Percentiles rank a stretch among this genome's conserved stretches.
These are phyloP conservation scores for Trinectes maculatus DNA, from an alignment of 2,113 vertebrate genomes.

Conservation along the genomic window DNA sequence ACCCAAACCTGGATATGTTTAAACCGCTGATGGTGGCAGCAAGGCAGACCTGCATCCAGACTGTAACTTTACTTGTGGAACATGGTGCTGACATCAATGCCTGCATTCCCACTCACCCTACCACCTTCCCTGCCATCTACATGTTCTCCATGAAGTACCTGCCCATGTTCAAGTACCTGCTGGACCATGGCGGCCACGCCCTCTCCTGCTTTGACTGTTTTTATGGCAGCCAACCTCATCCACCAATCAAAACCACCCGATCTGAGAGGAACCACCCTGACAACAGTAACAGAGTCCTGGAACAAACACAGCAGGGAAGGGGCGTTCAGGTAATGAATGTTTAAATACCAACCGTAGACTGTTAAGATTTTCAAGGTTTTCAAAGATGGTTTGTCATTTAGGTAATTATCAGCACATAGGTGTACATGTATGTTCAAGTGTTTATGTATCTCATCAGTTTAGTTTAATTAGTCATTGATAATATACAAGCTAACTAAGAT, in stretches of 20 bases:
- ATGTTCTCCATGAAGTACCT: constrained; percentile 92
- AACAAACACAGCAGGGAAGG: neutral
- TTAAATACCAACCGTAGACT: too few species aligned
- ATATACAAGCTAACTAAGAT: too few species aligned
- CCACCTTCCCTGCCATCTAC: constrained; percentile 90
- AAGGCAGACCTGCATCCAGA: constrained; percentile 86
- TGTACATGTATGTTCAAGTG: too few species aligned
- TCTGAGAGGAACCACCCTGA: constrained; percentile 39
- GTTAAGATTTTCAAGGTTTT: too few species aligned
- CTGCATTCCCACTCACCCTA: constrained; percentile 88
- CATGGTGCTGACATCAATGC: constrained; percentile 91
- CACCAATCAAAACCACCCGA: constrained; percentile 71
- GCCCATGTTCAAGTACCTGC: constrained; percentile 88
- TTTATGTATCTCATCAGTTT: too few species aligned
- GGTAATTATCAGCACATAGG: too few species aligned
- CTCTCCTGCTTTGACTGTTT: constrained; percentile 88
- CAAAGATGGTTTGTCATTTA: too few species aligned
- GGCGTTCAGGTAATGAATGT: constrained; percentile 62
- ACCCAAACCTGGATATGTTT: constrained; percentile 91
- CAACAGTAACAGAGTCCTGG: neutral
- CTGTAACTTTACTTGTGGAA: constrained; percentile 87
- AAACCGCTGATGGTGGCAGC: constrained; percentile 91
- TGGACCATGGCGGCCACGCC: constrained; percentile 91
- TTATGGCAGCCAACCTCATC: constrained; percentile 86
- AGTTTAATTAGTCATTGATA: too few species aligned